Percentiles rank a stretch among this genome's conserved stretches.
phyloP scores from a whole-genome alignment of 2,888 invertebrate species.

The Diaperis boleti region DNA sequence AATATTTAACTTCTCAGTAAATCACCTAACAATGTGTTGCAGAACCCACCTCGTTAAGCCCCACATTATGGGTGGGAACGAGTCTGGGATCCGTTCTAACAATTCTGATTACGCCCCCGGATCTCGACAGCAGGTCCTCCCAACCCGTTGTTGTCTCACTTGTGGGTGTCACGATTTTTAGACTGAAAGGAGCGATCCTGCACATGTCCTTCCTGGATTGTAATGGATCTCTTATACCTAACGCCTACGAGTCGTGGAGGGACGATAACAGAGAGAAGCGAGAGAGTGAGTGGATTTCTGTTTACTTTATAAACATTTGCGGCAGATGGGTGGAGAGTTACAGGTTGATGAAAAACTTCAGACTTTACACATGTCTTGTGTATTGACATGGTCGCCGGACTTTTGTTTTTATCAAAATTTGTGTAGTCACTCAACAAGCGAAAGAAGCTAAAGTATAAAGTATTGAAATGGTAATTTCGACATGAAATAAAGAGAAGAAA shows the following conservation, averaged over 20 bases:
- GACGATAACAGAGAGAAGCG: conserved; percentile 81
- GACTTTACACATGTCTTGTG: too few relatives aligned
- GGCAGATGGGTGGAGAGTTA: too few relatives aligned
- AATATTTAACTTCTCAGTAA: neutral
- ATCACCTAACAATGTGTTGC: conserved; percentile 46
- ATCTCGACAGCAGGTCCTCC: conserved; percentile 83
- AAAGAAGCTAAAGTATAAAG: too few relatives aligned
- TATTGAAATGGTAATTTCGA: too few relatives aligned
- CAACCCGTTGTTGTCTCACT: conserved; percentile 91
- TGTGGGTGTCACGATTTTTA: conserved; percentile 96
- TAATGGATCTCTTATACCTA: conserved; percentile 91
- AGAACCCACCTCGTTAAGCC: conserved; percentile 87
- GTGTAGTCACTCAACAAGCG: too few relatives aligned
- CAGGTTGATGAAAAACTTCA: too few relatives aligned
- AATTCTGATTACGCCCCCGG: conserved; percentile 86
- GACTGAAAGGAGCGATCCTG: conserved; percentile 94
- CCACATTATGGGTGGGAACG: conserved; percentile 98
- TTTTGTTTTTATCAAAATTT: too few relatives aligned
- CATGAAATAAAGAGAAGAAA: too few relatives aligned
- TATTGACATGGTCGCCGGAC: too few relatives aligned
- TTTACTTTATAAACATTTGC: conserved; percentile 24
- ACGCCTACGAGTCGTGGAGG: conserved; percentile 92
- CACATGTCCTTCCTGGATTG: conserved; percentile 97
- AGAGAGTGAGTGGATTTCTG: conserved; percentile 60
- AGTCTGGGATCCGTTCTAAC: conserved; percentile 96